Evolutionary conservation across 1,140 invertebrate species (phyloP).

Genomic region (Drosophila paulistorum): DNA sequence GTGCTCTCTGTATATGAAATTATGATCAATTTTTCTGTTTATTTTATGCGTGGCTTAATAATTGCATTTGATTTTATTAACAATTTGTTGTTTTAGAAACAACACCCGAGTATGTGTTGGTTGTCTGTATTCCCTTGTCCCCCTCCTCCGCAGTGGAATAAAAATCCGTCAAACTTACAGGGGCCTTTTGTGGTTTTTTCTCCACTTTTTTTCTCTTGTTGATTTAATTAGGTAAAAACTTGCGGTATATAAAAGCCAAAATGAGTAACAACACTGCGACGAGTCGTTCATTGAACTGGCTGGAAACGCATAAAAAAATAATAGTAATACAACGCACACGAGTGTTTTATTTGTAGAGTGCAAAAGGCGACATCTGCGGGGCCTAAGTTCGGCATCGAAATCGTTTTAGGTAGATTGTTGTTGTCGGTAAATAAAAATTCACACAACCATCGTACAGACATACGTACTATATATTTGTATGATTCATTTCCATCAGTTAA

Average conservation of each 20-base stretch:
- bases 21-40: constrained; percentile 40
- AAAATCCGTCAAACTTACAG: constrained; percentile 5
- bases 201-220: constrained; percentile 42
- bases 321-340: constrained; percentile 3
- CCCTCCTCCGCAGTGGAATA: not conserved
- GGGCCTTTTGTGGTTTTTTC: constrained; percentile 40
- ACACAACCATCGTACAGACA: not conserved
- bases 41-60: constrained; percentile 35
- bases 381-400: constrained; percentile 26
- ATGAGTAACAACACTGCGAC: constrained; percentile 46
- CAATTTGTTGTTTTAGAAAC: not conserved
- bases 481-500: not conserved
- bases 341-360: constrained; percentile 18
- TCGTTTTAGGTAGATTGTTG: constrained; percentile 11
- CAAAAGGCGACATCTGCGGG: constrained; percentile 32
- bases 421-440: not conserved
- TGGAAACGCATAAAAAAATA: constrained; percentile 16
- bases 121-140: not conserved
- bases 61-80: constrained; percentile 54
- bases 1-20: constrained; percentile 23
- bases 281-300: constrained; percentile 61
- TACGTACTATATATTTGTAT: not conserved
- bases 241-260: constrained; percentile 41
- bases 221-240: constrained; percentile 72
- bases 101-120: not conserved